Percentiles rank a stretch among this genome's conserved stretches.
Evolutionary conservation across 2,797 vertebrate genomes (phyloP).

Genomic region (Pantherophis vulpinus): DNA sequence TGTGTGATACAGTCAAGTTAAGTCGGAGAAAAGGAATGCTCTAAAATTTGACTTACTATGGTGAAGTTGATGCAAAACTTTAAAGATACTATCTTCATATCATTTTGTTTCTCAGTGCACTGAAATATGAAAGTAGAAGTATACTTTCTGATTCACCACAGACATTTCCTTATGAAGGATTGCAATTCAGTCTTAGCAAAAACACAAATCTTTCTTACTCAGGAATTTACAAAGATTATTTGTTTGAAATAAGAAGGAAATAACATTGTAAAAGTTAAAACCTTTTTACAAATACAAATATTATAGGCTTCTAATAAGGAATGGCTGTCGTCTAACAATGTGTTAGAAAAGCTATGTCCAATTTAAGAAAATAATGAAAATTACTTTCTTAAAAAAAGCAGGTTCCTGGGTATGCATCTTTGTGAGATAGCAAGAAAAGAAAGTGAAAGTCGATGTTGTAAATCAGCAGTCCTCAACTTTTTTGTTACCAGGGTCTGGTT

Average conservation of each 20-base stretch:
- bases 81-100: background rate
- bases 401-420: slow-evolving; percentile 30
- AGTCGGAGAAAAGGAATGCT: background rate
- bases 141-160: background rate
- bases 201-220: background rate
- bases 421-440: slow-evolving; percentile 45
- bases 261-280: background rate
- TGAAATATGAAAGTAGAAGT: slow-evolving; percentile 8
- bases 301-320: background rate
- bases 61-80: slow-evolving; percentile 4
- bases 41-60: background rate
- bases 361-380: slow-evolving; percentile 48
- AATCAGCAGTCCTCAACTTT: background rate
- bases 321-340: background rate
- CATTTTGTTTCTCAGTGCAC: background rate
- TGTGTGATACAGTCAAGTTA: background rate
- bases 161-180: slow-evolving; percentile 2
- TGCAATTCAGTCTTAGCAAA: background rate
- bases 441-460: background rate
- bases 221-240: background rate
- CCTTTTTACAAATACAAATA: background rate
- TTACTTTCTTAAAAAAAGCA: background rate
- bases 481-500: slow-evolving; percentile 41
- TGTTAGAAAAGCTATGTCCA: slow-evolving; percentile 6
- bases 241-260: background rate